Percentiles rank a stretch among this genome's conserved stretches.
Evolutionary conservation across 1,140 invertebrate genomes (phyloP).

Genomic region (Tetramorium alpestre): DNA sequence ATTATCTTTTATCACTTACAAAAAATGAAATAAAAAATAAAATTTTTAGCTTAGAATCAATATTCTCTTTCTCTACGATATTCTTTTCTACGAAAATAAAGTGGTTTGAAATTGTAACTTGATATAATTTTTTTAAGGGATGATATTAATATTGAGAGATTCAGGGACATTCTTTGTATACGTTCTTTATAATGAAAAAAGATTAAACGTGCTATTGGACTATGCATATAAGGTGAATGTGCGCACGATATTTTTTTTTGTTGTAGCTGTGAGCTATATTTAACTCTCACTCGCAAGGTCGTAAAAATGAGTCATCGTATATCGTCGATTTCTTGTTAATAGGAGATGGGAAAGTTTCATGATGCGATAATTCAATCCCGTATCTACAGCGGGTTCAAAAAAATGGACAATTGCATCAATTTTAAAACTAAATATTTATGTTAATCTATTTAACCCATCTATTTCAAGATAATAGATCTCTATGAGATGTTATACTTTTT

Average conservation of each 20-base stretch:
- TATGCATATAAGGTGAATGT: conserved; percentile 14
- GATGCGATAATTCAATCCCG: not conserved
- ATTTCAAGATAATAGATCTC: not conserved
- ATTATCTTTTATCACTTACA: not conserved
- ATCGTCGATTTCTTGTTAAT: conserved; percentile 34
- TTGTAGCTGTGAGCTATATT: conserved; percentile 35
- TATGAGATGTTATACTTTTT: not conserved
- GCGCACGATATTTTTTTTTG: conserved; percentile 31
- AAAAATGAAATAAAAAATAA: not conserved
- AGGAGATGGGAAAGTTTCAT: conserved; percentile 11
- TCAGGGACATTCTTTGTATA: not conserved
- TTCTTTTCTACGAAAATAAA: not conserved
- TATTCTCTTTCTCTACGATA: not conserved
- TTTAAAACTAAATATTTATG: not conserved
- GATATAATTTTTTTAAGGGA: not conserved
- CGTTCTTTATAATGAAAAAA: not conserved
- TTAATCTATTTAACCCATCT: not conserved
- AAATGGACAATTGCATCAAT: not conserved
- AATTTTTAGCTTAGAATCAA: not conserved
- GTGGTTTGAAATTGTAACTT: not conserved
- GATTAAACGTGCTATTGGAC: not conserved
- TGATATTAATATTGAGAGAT: not conserved
- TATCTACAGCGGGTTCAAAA: not conserved
- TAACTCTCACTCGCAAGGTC: conserved; percentile 47
- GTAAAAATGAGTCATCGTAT: conserved; percentile 26